These are phyloP conservation scores for Drosophila serrata DNA, from an alignment of 1,140 invertebrate genomes.

Conservation along the genomic window DNA sequence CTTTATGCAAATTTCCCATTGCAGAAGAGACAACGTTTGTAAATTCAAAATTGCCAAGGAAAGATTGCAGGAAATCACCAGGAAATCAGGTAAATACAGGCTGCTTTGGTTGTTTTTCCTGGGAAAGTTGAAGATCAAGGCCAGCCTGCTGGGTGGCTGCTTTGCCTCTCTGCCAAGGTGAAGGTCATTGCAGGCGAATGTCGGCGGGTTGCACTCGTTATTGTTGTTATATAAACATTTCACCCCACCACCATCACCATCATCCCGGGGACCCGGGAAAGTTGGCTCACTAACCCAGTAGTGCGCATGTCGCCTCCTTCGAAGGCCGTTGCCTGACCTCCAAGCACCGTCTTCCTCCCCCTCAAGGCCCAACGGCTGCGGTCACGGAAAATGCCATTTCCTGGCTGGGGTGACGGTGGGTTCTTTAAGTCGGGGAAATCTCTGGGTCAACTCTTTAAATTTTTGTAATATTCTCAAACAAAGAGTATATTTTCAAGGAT, in stretches of 20 bases:
- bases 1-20: conserved; percentile 69
- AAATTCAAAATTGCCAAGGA: conserved; percentile 2
- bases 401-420: background rate
- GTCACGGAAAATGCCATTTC: background rate
- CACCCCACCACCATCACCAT: background rate
- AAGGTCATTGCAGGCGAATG: conserved; percentile 72
- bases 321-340: conserved; percentile 57
- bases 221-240: conserved; percentile 72
- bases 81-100: conserved; percentile 48
- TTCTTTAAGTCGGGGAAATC: background rate
- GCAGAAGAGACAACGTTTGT: conserved; percentile 10
- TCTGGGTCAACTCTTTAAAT: background rate
- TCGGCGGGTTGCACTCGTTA: conserved; percentile 53
- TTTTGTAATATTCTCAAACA: background rate
- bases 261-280: background rate
- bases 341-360: conserved; percentile 7
- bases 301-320: conserved; percentile 70
- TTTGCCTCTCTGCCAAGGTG: conserved; percentile 64
- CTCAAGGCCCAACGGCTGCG: conserved; percentile 21
- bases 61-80: conserved; percentile 20
- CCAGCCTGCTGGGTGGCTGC: conserved; percentile 13
- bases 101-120: conserved; percentile 11
- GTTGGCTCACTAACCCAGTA: conserved; percentile 62
- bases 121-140: conserved; percentile 74
- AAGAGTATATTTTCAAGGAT: background rate